These are phyloP conservation scores for Aplodontia rufa DNA, from an alignment of 2,113 vertebrate genomes.

Conservation along the genomic window DNA sequence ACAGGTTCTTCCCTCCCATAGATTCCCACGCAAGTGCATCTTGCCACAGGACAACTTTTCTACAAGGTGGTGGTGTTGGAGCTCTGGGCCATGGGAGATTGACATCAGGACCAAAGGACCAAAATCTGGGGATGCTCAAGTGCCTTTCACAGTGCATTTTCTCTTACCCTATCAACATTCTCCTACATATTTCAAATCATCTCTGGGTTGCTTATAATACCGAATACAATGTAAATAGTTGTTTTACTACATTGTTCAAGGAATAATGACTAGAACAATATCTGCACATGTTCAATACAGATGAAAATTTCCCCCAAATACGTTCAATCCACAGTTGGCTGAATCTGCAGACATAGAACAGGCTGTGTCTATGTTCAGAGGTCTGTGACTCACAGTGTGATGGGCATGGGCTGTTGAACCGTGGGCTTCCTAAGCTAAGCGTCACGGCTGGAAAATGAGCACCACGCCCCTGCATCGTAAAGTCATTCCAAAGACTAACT, in stretches of 20 bases:
- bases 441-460: background rate
- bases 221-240: background rate
- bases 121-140: background rate
- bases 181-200: background rate
- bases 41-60: background rate
- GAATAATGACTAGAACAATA: background rate
- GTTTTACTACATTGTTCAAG: background rate
- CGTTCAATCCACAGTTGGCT: background rate
- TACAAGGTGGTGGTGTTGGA: background rate
- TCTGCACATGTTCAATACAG: background rate
- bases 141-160: background rate
- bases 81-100: background rate
- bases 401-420: background rate
- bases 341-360: background rate
- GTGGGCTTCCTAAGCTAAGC: background rate
- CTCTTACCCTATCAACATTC: background rate
- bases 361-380: background rate
- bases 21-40: background rate
- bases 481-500: background rate
- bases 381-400: background rate
- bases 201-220: too few relatives aligned
- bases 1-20: background rate
- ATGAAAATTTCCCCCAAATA: background rate
- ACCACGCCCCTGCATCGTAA: background rate
- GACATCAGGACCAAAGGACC: background rate